Evolutionary conservation across 2,888 invertebrate species (phyloP).

Genomic region (Bombyx huttoni): DNA sequence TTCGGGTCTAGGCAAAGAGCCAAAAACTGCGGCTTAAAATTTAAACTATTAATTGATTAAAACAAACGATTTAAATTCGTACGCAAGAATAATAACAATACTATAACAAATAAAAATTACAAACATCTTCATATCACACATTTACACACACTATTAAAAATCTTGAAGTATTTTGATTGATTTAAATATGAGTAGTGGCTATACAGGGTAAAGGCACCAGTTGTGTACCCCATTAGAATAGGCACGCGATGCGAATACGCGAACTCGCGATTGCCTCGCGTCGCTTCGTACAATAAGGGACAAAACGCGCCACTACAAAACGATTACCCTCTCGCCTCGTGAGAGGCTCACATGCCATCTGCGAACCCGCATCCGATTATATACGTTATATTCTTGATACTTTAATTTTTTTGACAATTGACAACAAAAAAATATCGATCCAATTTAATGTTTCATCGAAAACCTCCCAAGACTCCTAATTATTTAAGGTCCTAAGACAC

Average conservation of each 20-base stretch:
- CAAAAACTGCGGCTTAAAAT: no score
- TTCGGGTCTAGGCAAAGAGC: no score
- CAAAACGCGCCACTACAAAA: slow-evolving; percentile 54
- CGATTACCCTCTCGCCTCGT: slow-evolving; percentile 56
- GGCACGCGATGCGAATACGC: slow-evolving; percentile 48
- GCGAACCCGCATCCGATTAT: slow-evolving; percentile 14
- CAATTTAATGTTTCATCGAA: not conserved
- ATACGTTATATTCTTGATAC: slow-evolving; percentile 2
- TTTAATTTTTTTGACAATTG: not conserved
- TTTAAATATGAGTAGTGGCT: slow-evolving; percentile 21
- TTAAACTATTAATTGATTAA: no score
- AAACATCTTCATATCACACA: slow-evolving; percentile 24
- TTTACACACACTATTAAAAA: slow-evolving; percentile 4
- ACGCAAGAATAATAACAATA: no score
- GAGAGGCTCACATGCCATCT: slow-evolving; percentile 31
- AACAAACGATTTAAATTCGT: no score
- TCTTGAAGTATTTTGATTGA: slow-evolving; percentile 30
- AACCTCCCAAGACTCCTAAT: not conserved
- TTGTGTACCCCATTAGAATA: slow-evolving; percentile 51
- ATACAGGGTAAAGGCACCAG: slow-evolving; percentile 29
- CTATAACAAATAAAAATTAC: not conserved
- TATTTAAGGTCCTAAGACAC: no score
- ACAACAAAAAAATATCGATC: slow-evolving; percentile 1
- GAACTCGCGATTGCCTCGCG: slow-evolving; percentile 40
- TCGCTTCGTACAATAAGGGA: slow-evolving; percentile 44